Percentiles rank a stretch among this genome's conserved stretches.
Evolutionary conservation across 2,888 invertebrate genomes (phyloP).

Genomic region (Carabus problematicus): DNA sequence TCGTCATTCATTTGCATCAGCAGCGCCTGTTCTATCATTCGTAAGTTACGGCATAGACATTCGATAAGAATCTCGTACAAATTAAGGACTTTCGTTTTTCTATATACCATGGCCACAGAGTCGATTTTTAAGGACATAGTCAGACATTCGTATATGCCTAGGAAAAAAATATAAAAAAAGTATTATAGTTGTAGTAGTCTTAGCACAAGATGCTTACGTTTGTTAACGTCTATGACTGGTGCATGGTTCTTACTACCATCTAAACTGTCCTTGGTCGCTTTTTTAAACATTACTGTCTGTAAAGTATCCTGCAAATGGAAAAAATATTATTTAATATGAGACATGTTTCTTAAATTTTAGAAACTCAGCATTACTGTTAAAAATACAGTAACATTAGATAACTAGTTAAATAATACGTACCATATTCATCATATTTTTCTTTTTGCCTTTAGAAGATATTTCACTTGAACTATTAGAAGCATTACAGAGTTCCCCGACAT

Average conservation of each 20-base stretch:
- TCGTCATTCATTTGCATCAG: constrained; percentile 62
- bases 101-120: constrained; percentile 74
- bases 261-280: constrained; percentile 66
- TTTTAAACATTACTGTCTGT: constrained; percentile 67
- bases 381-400: neutral
- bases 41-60: constrained; percentile 74
- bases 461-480: constrained; percentile 47
- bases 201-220: constrained; percentile 63
- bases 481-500: constrained; percentile 61
- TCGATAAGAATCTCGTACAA: constrained; percentile 79
- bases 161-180: constrained; percentile 41
- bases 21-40: constrained; percentile 70
- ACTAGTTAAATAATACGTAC: constrained; percentile 38
- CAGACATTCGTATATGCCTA: constrained; percentile 60
- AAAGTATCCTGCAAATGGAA: constrained; percentile 64
- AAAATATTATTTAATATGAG: neutral
- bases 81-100: constrained; percentile 68
- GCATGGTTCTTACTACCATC: constrained; percentile 59
- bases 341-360: neutral
- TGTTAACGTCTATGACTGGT: constrained; percentile 68
- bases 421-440: constrained; percentile 48
- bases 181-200: constrained; percentile 27
- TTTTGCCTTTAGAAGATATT: constrained; percentile 52
- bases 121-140: constrained; percentile 73
- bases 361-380: neutral